Evolutionary conservation across 2,113 vertebrate genomes (phyloP).

Genomic region (Harpagus bidentatus): DNA sequence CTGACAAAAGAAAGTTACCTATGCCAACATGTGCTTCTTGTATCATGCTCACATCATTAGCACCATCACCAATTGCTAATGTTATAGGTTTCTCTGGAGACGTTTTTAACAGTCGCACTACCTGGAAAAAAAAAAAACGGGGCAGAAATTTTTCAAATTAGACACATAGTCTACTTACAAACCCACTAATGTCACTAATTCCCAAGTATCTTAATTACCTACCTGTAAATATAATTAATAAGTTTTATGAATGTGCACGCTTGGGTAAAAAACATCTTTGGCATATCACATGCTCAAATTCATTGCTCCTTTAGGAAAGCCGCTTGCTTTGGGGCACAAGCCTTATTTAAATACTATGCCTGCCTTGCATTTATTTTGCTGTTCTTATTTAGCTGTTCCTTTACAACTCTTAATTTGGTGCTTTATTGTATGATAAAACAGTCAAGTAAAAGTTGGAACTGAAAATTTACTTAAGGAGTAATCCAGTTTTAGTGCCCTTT

Average conservation of each 20-base stretch:
- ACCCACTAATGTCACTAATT: neutral
- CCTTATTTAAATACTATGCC: neutral
- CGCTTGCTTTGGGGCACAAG: neutral
- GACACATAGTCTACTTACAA: neutral
- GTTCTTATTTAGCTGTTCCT: neutral
- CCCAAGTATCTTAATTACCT: neutral
- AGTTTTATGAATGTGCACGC: neutral
- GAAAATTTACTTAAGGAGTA: neutral
- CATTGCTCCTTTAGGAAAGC: neutral
- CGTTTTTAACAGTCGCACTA: slow-evolving; percentile 92
- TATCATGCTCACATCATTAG: slow-evolving; percentile 99
- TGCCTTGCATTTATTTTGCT: neutral
- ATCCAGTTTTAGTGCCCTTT: neutral
- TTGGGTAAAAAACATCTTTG: neutral
- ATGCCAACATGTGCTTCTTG: slow-evolving; percentile 97
- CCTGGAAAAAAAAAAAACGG: slow-evolving; percentile 63
- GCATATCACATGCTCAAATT: neutral
- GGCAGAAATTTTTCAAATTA: neutral
- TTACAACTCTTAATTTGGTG: neutral
- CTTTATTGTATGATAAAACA: neutral
- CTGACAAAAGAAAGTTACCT: slow-evolving; percentile 75
- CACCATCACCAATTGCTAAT: slow-evolving; percentile 91
- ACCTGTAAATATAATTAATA: neutral
- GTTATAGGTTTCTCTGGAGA: slow-evolving; percentile 97
- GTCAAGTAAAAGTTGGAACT: neutral